Evolutionary conservation across 2,888 invertebrate species (phyloP).

Genomic region (Corythucha ciliata): DNA sequence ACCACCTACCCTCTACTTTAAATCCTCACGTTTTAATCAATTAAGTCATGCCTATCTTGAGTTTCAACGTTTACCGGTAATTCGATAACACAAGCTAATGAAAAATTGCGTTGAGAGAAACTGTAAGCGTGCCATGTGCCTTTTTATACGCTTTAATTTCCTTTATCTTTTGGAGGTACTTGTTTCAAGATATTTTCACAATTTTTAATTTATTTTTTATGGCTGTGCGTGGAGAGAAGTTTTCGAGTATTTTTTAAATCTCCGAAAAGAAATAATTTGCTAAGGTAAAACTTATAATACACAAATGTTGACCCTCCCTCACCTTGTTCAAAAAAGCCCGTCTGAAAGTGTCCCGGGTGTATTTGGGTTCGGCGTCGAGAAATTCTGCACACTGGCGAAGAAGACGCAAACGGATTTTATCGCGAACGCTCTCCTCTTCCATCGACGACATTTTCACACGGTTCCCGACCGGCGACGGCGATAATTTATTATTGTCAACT

Average conservation of each 20-base stretch:
- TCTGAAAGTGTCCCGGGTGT: slow-evolving; percentile 55
- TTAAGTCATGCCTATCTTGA: too few species aligned
- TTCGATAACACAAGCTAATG: too few species aligned
- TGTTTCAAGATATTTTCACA: background rate
- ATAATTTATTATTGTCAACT: too few species aligned
- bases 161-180: too few species aligned
- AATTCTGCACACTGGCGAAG: slow-evolving; percentile 57
- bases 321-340: slow-evolving; percentile 62
- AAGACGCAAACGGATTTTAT: slow-evolving; percentile 51
- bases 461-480: slow-evolving; percentile 9
- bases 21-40: too few species aligned
- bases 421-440: slow-evolving; percentile 60
- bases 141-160: too few species aligned
- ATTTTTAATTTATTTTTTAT: background rate
- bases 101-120: too few species aligned
- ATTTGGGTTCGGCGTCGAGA: slow-evolving; percentile 52
- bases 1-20: too few species aligned
- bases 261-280: too few species aligned
- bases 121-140: too few species aligned
- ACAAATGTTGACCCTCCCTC: slow-evolving; percentile 37
- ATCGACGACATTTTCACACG: slow-evolving; percentile 49
- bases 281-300: too few species aligned
- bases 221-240: background rate
- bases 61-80: too few species aligned
- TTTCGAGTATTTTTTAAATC: background rate